A percentile compares a stretch with the other conserved stretches of the same genome.
These are phyloP conservation scores for Hycleus cichorii DNA, from an alignment of 1,140 invertebrate species.

Conservation along the genomic window DNA sequence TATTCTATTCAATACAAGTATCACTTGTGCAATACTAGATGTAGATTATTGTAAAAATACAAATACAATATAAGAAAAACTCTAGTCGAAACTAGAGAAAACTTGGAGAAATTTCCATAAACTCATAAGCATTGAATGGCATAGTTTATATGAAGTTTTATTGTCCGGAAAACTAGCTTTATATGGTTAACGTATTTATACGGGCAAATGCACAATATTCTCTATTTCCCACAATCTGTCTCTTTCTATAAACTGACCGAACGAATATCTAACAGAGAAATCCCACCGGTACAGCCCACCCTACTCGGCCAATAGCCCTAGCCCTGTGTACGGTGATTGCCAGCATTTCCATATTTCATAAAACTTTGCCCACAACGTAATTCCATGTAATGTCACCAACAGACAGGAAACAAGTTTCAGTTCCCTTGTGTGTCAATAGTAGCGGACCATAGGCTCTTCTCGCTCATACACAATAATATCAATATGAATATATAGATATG, in stretches of 20 bases:
- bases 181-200: constrained; percentile 33
- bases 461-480: too few species aligned
- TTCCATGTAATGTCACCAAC: constrained; percentile 20
- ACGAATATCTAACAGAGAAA: too few species aligned
- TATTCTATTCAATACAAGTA: too few species aligned
- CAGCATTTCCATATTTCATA: constrained; percentile 38
- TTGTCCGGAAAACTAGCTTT: constrained; percentile 36
- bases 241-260: too few species aligned
- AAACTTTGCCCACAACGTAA: constrained; percentile 32
- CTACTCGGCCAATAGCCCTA: constrained; percentile 13
- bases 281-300: background rate
- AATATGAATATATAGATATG: too few species aligned
- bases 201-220: constrained; percentile 22
- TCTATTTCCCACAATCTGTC: background rate
- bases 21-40: too few species aligned
- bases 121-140: constrained; percentile 31
- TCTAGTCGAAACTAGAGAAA: too few species aligned
- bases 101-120: constrained; percentile 27
- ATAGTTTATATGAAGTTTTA: constrained; percentile 37
- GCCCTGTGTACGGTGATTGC: constrained; percentile 18
- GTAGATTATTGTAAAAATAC: too few species aligned
- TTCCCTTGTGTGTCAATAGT: too few species aligned
- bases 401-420: constrained; percentile 11
- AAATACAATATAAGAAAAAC: too few species aligned
- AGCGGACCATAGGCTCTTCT: too few species aligned